Evolutionary conservation across 2,113 vertebrate genomes (phyloP).

Genomic region (Lethenteron camtschaticum): DNA sequence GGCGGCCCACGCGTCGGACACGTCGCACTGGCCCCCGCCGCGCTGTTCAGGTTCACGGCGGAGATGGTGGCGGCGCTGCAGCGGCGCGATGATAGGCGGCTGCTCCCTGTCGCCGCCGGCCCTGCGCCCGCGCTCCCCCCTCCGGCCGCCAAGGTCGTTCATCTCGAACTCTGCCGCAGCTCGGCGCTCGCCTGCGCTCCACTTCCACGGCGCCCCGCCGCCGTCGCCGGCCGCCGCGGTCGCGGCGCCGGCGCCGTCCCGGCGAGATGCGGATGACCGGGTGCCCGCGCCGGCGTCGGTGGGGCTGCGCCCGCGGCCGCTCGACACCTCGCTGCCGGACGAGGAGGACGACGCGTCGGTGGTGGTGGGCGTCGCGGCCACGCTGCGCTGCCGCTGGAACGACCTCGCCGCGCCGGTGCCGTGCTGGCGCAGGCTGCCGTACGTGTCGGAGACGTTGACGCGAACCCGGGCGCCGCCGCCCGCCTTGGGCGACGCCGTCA

Average conservation of each 20-base stretch:
- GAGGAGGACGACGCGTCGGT: conserved; percentile 36
- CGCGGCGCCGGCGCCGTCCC: conserved; percentile 60
- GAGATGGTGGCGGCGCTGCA: conserved; percentile 21
- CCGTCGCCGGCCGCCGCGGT: conserved; percentile 35
- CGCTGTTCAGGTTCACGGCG: conserved; percentile 8
- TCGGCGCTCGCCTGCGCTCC: conserved; percentile 18
- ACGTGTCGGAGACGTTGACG: background rate
- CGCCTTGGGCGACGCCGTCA: conserved; percentile 27
- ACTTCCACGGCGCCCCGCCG: conserved; percentile 61
- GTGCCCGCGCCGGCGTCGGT: conserved; percentile 42
- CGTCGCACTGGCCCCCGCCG: background rate
- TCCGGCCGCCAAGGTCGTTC: conserved; percentile 24
- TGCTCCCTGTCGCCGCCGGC: conserved; percentile 28
- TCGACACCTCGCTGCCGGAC: conserved; percentile 30
- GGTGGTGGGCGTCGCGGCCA: conserved; percentile 29
- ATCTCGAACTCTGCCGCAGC: conserved; percentile 24
- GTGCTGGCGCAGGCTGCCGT: conserved; percentile 38
- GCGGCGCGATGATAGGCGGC: conserved; percentile 23
- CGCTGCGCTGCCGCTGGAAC: conserved; percentile 22
- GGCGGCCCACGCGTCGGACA: conserved; percentile 12
- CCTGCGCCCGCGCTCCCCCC: conserved; percentile 29
- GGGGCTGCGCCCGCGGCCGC: conserved; percentile 48
- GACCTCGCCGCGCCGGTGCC: conserved; percentile 78
- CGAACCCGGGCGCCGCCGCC: background rate
- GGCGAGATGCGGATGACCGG: conserved; percentile 50